A percentile compares a stretch with the other conserved stretches of the same genome.
These are phyloP conservation scores for Cavia porcellus DNA, from an alignment of 2,113 vertebrate species.

Conservation along the genomic window DNA sequence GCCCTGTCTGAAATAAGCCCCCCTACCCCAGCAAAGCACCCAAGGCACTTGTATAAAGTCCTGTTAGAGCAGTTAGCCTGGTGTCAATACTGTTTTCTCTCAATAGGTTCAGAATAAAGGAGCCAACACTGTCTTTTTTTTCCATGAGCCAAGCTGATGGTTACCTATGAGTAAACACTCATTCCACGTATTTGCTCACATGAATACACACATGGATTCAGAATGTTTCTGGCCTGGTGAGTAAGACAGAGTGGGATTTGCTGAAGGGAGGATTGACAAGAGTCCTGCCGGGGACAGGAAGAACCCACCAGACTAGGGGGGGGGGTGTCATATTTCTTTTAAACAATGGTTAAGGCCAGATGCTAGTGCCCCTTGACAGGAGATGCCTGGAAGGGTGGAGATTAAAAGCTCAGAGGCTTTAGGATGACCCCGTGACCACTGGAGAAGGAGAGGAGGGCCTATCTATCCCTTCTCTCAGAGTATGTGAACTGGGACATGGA, in stretches of 20 bases:
- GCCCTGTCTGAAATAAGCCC: not conserved
- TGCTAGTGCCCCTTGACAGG: not conserved
- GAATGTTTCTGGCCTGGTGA: not conserved
- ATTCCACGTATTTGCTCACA: not conserved
- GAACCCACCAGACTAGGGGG: not conserved
- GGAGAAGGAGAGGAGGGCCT: not conserved
- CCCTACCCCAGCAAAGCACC: no score
- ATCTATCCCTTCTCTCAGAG: not conserved
- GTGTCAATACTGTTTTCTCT: not conserved
- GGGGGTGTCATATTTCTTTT: not conserved
- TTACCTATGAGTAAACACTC: not conserved
- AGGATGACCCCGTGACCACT: not conserved
- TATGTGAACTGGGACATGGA: not conserved
- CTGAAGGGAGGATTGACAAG: not conserved
- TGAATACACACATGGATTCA: not conserved
- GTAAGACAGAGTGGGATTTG: not conserved
- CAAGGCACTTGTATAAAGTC: not conserved
- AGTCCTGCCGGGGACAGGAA: not conserved
- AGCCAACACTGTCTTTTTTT: not conserved
- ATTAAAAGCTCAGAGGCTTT: not conserved
- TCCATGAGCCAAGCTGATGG: not conserved
- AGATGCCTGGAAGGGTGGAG: not conserved
- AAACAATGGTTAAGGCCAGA: not conserved
- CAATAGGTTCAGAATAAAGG: not conserved
- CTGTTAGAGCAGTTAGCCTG: not conserved